Percentiles rank a stretch among this genome's conserved stretches.
phyloP scores from a whole-genome alignment of 2,888 invertebrate genomes.

The Dryomyza anilis region DNA sequence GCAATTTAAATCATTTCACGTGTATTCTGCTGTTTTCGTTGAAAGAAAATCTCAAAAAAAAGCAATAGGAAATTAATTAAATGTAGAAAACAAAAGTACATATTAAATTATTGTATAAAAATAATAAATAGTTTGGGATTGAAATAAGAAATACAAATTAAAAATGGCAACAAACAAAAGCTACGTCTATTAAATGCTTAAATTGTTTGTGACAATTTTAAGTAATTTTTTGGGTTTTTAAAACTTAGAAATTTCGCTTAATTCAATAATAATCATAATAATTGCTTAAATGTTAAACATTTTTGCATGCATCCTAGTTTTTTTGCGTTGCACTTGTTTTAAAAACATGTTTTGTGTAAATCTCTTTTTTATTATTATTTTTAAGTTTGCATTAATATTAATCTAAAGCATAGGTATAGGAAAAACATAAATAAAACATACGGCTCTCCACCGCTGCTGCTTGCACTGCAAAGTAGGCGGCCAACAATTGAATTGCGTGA shows the following conservation, averaged over 20 bases:
- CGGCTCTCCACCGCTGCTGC: conserved; percentile 1
- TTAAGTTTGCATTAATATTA: neutral
- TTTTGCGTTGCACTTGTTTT: neutral
- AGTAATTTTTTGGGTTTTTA: too few relatives aligned
- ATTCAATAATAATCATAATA: neutral
- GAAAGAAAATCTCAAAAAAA: neutral
- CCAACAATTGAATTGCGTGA: too few relatives aligned
- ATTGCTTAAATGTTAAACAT: neutral
- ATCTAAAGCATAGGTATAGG: neutral
- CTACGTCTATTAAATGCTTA: too few relatives aligned
- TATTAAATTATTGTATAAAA: neutral
- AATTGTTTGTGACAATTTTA: too few relatives aligned
- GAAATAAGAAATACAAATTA: too few relatives aligned
- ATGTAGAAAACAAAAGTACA: neutral
- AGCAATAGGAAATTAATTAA: neutral
- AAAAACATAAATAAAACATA: too few relatives aligned
- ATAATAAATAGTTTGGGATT: neutral
- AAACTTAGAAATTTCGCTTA: too few relatives aligned
- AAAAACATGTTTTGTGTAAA: neutral
- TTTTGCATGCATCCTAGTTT: conserved; percentile 8
- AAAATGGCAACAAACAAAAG: too few relatives aligned
- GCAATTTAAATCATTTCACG: conserved; percentile 1
- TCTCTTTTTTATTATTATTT: conserved; percentile 8
- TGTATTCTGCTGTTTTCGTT: neutral
- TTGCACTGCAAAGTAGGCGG: too few relatives aligned